These are phyloP conservation scores for Folsomia candida DNA, from an alignment of 2,888 invertebrate species.

Conservation along the genomic window DNA sequence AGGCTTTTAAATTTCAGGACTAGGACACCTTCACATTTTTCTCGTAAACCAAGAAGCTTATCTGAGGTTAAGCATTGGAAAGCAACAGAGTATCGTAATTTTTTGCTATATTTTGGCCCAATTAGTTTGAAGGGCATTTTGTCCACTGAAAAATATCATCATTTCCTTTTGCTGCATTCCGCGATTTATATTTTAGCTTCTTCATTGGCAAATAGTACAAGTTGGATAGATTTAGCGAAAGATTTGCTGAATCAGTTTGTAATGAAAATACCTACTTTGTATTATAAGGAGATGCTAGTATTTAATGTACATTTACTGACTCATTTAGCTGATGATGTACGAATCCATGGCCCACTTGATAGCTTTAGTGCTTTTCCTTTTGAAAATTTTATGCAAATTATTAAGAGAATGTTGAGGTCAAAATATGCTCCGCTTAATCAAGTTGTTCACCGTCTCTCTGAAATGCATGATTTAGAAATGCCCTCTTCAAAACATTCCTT, in stretches of 20 bases:
- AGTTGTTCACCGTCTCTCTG: neutral
- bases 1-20: neutral
- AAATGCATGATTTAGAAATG: too few species aligned
- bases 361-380: slow-evolving; percentile 53
- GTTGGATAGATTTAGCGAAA: slow-evolving; percentile 42
- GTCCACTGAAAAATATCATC: slow-evolving; percentile 17
- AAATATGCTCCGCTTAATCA: neutral
- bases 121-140: slow-evolving; percentile 35
- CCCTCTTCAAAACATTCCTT: too few species aligned
- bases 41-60: slow-evolving; percentile 45
- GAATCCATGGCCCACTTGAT: slow-evolving; percentile 51
- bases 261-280: slow-evolving; percentile 48
- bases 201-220: neutral
- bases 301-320: slow-evolving; percentile 54
- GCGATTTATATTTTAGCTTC: neutral
- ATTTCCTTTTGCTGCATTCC: neutral
- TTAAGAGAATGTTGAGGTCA: slow-evolving; percentile 30
- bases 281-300: slow-evolving; percentile 52
- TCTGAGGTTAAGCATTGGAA: slow-evolving; percentile 47
- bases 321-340: slow-evolving; percentile 53
- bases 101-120: slow-evolving; percentile 49
- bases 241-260: slow-evolving; percentile 51
- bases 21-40: slow-evolving; percentile 37
- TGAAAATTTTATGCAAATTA: slow-evolving; percentile 52
- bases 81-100: slow-evolving; percentile 49